Base-by-base conservation (phyloP, 2,888 invertebrate species). In the Boloria selene region DNA sequence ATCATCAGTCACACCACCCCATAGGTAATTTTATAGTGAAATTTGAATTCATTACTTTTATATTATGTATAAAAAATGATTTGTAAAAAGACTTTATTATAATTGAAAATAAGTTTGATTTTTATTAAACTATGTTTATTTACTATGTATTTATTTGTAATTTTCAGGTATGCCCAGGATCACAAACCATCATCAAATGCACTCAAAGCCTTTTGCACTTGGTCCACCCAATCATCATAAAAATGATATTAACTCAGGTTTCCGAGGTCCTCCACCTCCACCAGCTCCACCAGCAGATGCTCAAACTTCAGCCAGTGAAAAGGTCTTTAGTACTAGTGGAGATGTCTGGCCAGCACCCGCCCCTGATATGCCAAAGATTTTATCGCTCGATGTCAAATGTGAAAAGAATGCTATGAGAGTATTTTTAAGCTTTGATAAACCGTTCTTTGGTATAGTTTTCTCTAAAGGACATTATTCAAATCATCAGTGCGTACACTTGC, bases 351-450 rank as follows among this genome's bases (percentile, higher is more conserved):
- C 97, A 0, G 95, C 95, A 0, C 96, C 96, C 0, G 95, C 95
- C 4, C 96, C 96, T 13, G 98, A 98, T 76, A 97, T 97, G 97
- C 98, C 98, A 0, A 97, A 98, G 87, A 98, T 98, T 69, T 95
- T 97, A 13, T 97, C 97, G 0, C 90, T 98, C 13, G 98, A 98
- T 77, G 98, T 98, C 0, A 98, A 98, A 84, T 98, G 98, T 84
- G 98, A 98, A 86, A 98, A 98, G 83, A 97, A 96, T 79, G 94
- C 96, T 64, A 98, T 98, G 98, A 96, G 98, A 83, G 97, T 98
- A 0, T 97, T 96, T 78, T 93, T 98, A n/a, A 97, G 97, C 72
- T 98, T 98, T 79, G 98, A 98, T 79, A 97, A 97, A 79, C 98
- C 98, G 0, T 98, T 98, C 93, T 97, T 96, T 77, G 98, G 98